Percentiles rank a stretch among this genome's conserved stretches.
Conservation (phyloP, 2,797 vertebrate species). For the Gallinago solitaria region DNA sequence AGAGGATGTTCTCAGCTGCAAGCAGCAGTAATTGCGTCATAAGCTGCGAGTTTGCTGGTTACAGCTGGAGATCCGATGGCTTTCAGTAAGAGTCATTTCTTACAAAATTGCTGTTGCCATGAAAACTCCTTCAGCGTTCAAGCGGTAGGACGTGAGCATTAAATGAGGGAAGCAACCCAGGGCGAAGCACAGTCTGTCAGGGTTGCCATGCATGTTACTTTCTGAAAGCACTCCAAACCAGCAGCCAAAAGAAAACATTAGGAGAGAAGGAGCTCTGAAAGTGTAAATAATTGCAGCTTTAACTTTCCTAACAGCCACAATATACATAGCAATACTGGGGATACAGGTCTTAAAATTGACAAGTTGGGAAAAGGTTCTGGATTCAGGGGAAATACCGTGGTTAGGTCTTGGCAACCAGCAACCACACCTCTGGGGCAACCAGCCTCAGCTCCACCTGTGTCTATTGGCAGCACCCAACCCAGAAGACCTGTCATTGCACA, state of each 20-base stretch:
- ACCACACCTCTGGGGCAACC: neutral
- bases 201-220: rapidly evolving
- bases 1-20: neutral
- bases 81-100: neutral
- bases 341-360: neutral
- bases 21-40: neutral
- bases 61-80: neutral
- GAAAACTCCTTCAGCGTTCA: neutral
- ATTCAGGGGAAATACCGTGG: conserved; percentile 69
- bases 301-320: neutral
- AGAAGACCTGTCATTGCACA: neutral
- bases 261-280: neutral
- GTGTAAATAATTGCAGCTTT: neutral
- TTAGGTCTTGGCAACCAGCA: conserved; percentile 73
- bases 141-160: neutral
- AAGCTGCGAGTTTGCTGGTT: neutral
- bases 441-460: conserved; percentile 22
- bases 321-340: neutral
- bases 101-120: neutral
- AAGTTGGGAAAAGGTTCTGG: conserved; percentile 3
- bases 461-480: neutral
- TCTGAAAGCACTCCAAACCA: neutral
- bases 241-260: neutral
- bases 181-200: neutral
- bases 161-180: neutral